These are phyloP conservation scores for Limenitis camilla DNA, from an alignment of 2,888 invertebrate genomes.

Conservation along the genomic window DNA sequence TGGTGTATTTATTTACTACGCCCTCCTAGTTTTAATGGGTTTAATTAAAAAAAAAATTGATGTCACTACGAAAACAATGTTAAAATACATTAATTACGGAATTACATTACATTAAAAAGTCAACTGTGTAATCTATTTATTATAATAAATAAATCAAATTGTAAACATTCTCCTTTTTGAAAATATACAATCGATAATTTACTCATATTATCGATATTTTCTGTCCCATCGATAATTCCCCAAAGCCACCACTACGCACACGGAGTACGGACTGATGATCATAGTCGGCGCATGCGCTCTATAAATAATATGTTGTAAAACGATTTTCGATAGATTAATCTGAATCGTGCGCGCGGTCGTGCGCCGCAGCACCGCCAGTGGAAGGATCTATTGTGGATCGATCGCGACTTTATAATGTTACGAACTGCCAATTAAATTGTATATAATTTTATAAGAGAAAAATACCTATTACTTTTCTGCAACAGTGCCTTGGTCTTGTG, in stretches of 20 bases:
- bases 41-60: too few relatives aligned
- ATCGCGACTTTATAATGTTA: slow-evolving; percentile 43
- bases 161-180: too few relatives aligned
- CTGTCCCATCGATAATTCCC: slow-evolving; percentile 18
- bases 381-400: slow-evolving; percentile 72
- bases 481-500: too few relatives aligned
- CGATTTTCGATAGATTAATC: slow-evolving; percentile 76
- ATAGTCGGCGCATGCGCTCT: slow-evolving; percentile 73
- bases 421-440: slow-evolving; percentile 34
- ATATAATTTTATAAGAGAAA: slow-evolving; percentile 4
- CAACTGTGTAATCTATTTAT: too few relatives aligned
- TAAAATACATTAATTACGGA: too few relatives aligned
- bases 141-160: too few relatives aligned
- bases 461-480: not conserved
- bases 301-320: slow-evolving; percentile 76
- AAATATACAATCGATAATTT: too few relatives aligned
- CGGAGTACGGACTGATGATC: slow-evolving; percentile 73
- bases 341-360: slow-evolving; percentile 73
- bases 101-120: too few relatives aligned
- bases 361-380: slow-evolving; percentile 63
- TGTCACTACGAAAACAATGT: too few relatives aligned
- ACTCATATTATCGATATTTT: too few relatives aligned
- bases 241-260: slow-evolving; percentile 59
- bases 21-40: too few relatives aligned
- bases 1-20: too few relatives aligned